phyloP scores from a whole-genome alignment of 2,888 invertebrate genomes.

The Mythimna pallens region DNA sequence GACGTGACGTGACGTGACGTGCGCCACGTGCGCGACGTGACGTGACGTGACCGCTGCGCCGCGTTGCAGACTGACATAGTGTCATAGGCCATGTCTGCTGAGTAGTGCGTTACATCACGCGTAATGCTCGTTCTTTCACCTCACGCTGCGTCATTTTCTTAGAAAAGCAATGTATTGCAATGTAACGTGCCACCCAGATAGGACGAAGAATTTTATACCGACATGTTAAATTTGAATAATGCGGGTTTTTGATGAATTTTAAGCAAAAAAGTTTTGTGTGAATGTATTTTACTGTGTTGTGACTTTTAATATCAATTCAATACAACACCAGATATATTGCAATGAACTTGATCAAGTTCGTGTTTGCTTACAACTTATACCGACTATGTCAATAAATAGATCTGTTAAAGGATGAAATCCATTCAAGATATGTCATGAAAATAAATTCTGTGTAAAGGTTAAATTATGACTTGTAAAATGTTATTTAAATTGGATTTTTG shows the following conservation, averaged over 20 bases:
- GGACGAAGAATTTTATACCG: slow-evolving; percentile 11
- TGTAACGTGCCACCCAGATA: slow-evolving; percentile 2
- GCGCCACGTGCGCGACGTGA: not conserved
- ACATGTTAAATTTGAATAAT: slow-evolving; percentile 44
- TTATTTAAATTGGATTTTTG: slow-evolving; percentile 36
- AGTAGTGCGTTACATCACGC: not conserved
- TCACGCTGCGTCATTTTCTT: slow-evolving; percentile 24
- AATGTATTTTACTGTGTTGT: not conserved
- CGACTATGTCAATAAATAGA: slow-evolving; percentile 17
- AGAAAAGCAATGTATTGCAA: slow-evolving; percentile 5
- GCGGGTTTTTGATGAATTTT: slow-evolving; percentile 40
- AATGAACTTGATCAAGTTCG: not conserved
- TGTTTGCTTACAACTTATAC: not conserved
- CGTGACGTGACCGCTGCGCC: not conserved
- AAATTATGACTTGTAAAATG: slow-evolving; percentile 26
- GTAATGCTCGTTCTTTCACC: not conserved
- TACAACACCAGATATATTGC: not conserved
- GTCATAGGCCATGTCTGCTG: not conserved
- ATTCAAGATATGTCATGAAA: slow-evolving; percentile 28
- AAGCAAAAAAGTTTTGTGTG: slow-evolving; percentile 21
- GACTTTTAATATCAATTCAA: slow-evolving; percentile 1
- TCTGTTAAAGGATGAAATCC: slow-evolving; percentile 6
- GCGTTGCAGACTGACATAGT: not conserved
- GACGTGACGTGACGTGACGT: slow-evolving; percentile 44
- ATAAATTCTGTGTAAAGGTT: slow-evolving; percentile 19